Percentiles rank a stretch among this genome's conserved stretches.
Evolutionary conservation across 2,888 invertebrate genomes (phyloP).

Genomic region (Syritta pipiens): DNA sequence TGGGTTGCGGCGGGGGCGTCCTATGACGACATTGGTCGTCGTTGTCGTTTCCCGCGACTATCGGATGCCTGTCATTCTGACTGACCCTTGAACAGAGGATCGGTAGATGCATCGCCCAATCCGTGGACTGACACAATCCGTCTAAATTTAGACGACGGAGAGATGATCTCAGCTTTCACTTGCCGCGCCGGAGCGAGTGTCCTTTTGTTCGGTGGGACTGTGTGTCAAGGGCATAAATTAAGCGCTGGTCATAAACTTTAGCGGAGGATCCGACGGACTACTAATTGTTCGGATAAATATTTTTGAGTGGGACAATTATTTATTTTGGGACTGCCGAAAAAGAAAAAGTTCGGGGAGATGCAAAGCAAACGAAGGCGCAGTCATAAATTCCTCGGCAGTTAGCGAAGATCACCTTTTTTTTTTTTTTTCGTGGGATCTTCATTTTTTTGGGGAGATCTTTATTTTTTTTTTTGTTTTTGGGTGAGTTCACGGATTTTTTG

Average conservation of each 20-base stretch:
- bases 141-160: conserved; percentile 64
- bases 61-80: conserved; percentile 19
- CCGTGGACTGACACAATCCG: conserved; percentile 26
- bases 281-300: conserved; percentile 36
- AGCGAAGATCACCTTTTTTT: no score
- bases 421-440: no score
- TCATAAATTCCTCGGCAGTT: no score
- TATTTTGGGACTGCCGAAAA: background rate
- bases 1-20: conserved; percentile 44
- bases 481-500: no score
- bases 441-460: no score
- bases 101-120: background rate
- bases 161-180: conserved; percentile 51
- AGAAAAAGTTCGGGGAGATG: no score
- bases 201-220: conserved; percentile 41
- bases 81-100: conserved; percentile 9
- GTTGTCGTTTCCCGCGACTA: background rate
- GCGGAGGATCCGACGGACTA: conserved; percentile 14
- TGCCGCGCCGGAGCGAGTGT: conserved; percentile 41
- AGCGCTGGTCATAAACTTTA: background rate
- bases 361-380: background rate
- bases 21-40: conserved; percentile 45
- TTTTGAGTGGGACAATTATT: conserved; percentile 7
- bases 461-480: no score
- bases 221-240: conserved; percentile 57